A percentile compares a stretch with the other conserved stretches of the same genome.
These are phyloP conservation scores for Busseola fusca DNA, from an alignment of 2,888 invertebrate species.

Conservation along the genomic window DNA sequence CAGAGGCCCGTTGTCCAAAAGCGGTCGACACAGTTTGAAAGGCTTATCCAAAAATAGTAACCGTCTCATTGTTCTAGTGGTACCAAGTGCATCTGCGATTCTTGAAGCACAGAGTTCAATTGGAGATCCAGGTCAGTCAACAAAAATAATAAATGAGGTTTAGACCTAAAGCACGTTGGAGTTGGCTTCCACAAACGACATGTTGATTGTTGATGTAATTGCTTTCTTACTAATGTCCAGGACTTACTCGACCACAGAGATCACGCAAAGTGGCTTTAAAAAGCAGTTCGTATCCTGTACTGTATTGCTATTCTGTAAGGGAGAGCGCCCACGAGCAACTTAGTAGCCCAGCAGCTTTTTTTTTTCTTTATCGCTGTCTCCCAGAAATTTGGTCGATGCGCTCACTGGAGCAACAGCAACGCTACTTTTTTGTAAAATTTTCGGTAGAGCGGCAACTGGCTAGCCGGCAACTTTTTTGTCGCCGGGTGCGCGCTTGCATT, in stretches of 20 bases:
- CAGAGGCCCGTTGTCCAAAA: background rate
- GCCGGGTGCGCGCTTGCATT: background rate
- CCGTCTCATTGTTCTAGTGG: conserved; percentile 52
- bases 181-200: conserved; percentile 22
- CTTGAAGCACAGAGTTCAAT: conserved; percentile 48
- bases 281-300: background rate
- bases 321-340: background rate
- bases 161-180: conserved; percentile 21
- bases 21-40: background rate
- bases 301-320: background rate
- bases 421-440: background rate
- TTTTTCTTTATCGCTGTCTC: background rate
- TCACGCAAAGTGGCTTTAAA: conserved; percentile 1
- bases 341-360: background rate
- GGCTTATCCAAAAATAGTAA: conserved; percentile 45
- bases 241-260: background rate
- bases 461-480: background rate
- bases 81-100: conserved; percentile 50
- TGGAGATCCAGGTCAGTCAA: conserved; percentile 48
- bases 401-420: background rate
- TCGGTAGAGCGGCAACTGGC: background rate
- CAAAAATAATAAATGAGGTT: conserved; percentile 16
- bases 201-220: no score
- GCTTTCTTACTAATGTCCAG: background rate
- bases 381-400: background rate